phyloP scores from a whole-genome alignment of 1,140 invertebrate species.

The Cyclargus thomasi region DNA sequence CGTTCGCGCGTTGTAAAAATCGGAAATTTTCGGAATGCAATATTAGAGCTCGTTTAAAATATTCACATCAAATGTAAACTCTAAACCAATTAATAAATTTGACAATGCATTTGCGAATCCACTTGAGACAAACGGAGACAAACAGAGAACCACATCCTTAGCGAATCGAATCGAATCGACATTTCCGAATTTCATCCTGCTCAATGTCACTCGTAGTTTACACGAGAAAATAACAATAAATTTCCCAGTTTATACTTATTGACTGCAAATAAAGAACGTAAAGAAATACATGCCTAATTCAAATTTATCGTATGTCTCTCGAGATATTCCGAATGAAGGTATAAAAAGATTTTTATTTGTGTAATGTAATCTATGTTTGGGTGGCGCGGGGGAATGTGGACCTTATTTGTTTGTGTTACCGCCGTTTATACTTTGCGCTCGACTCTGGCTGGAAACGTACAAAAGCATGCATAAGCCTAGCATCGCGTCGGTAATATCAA shows the following conservation, averaged over 20 bases:
- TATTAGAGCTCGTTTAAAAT: neutral
- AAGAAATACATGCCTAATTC: neutral
- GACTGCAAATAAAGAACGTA: slow-evolving; percentile 3
- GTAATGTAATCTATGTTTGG: neutral
- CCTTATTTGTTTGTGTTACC: neutral
- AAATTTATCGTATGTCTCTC: slow-evolving; percentile 3
- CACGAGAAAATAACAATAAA: neutral
- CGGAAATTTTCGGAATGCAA: no score
- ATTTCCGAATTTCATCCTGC: neutral
- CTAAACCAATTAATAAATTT: neutral
- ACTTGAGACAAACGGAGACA: neutral
- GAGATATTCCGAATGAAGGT: neutral
- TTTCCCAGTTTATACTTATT: neutral
- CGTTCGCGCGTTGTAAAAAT: no score
- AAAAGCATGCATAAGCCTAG: neutral
- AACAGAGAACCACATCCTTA: neutral
- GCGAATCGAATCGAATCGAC: neutral
- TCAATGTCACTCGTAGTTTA: neutral
- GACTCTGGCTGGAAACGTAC: neutral
- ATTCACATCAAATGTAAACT: neutral
- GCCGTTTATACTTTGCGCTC: neutral
- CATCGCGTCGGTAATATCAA: neutral
- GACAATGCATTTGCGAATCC: neutral
- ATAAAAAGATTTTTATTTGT: slow-evolving; percentile 4
- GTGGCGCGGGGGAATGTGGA: neutral